phyloP scores from a whole-genome alignment of 2,113 vertebrate species.

The Ahaetulla prasina region DNA sequence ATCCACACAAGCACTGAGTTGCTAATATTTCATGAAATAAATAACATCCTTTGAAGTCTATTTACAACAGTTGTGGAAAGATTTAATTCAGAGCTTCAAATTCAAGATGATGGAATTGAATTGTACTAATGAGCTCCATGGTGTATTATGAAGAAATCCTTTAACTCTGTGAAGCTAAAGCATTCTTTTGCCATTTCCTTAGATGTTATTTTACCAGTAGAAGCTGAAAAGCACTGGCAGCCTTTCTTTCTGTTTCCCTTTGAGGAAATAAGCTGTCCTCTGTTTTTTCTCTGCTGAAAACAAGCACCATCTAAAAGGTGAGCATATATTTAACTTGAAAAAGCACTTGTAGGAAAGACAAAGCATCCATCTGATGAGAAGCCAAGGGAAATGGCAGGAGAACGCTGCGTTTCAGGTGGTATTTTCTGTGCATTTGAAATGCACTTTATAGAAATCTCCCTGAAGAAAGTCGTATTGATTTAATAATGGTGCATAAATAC shows the following conservation, averaged over 20 bases:
- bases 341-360: conserved; percentile 43
- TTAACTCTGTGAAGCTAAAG: neutral
- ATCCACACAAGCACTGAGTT: neutral
- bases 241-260: neutral
- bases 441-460: conserved; percentile 16
- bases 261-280: conserved; percentile 19
- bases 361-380: neutral
- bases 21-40: neutral
- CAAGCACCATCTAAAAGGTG: conserved; percentile 19
- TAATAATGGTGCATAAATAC: conserved; percentile 13
- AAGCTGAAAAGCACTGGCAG: neutral
- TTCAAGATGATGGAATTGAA: neutral
- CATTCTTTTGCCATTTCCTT: rapidly evolving
- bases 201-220: neutral
- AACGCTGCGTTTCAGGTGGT: neutral
- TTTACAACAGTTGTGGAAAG: neutral
- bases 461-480: conserved; percentile 37
- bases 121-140: neutral
- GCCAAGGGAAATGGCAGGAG: neutral
- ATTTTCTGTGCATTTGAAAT: conserved; percentile 45
- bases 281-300: neutral
- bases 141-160: neutral
- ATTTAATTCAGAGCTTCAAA: neutral
- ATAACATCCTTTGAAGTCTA: neutral
- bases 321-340: conserved; percentile 39